phyloP scores from a whole-genome alignment of 1,140 invertebrate species.

The Aricia agestis region DNA sequence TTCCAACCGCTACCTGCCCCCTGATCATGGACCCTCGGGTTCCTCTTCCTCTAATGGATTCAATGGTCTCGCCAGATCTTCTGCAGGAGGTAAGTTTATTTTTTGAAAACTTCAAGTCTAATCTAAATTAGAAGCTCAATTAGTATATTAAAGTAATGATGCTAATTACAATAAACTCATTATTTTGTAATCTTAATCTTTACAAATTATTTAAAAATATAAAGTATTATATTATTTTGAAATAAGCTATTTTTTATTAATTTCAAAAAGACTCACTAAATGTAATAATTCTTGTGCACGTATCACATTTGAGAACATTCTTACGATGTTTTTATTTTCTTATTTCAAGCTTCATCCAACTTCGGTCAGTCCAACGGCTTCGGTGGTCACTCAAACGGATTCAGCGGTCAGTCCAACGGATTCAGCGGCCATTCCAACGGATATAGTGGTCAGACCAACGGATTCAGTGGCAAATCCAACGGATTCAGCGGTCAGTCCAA shows the following conservation, averaged over 20 bases:
- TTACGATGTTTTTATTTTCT: not conserved
- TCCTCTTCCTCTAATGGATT: slow-evolving; percentile 28
- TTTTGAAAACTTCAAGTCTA: not conserved
- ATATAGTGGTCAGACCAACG: not conserved
- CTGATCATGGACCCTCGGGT: slow-evolving; percentile 46
- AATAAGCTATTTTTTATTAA: too few species aligned
- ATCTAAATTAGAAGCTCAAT: too few species aligned
- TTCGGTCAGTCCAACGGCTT: slow-evolving; percentile 9
- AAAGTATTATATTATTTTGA: too few species aligned
- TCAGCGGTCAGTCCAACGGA: not conserved
- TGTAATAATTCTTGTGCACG: too few species aligned
- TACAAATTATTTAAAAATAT: too few species aligned
- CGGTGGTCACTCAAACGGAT: slow-evolving; percentile 13
- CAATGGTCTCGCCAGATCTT: slow-evolving; percentile 27
- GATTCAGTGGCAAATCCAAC: not conserved
- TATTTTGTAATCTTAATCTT: too few species aligned
- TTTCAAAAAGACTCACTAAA: too few species aligned
- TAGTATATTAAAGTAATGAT: not conserved
- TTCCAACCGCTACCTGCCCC: slow-evolving; percentile 61
- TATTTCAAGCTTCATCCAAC: not conserved
- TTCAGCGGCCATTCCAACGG: not conserved
- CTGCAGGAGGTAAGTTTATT: slow-evolving; percentile 28
- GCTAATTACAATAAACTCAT: not conserved
- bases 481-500: slow-evolving; percentile 3
- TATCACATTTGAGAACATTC: too few species aligned